Evolutionary conservation across 2,888 invertebrate species (phyloP), one percentile per base, ranked within the genome.

Genomic region (Patella pellucida): DNA sequence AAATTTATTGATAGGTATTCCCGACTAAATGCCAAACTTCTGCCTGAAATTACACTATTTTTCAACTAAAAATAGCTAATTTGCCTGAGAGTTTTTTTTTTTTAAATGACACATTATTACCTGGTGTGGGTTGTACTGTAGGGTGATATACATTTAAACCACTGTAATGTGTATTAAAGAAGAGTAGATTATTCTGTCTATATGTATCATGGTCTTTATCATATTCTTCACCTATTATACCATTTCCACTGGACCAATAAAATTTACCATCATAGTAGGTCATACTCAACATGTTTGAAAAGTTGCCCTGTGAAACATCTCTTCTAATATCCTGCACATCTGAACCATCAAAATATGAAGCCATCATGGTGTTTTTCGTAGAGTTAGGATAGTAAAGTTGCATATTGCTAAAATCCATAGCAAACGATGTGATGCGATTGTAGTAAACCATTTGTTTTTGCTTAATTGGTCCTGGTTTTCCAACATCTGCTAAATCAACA

Each of bases 171-270:
- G 91, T 91, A 80, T 92, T 91, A 41, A 84, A 91, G 87, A 86
- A 85, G 41, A 88, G 83, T 23, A 91, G 83, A 74, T 92, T 92
- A 88, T 95, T 96, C 87, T 96, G 96, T 86, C 94, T 95, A 87
- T 95, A 96, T 86, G 93, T 94, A 81, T 95, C 93, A 73, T 93
- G 93, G 69, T 92, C 93, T 0, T 92, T 85, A 94, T 95, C 86
- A 88, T 95, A 95, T 86, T 95, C 96, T 90, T 97, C 97, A 16
- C 94, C 94, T 69, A 95, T 92, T 80, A 96, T 94, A 86, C 94
- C 94, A 73, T 93, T 92, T 0, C 95, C 96, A 86, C 95, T 95
- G 0, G 96, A 96, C 96, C 96, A 97, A 88, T 95, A 96, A 88
- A 96, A 96, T 15, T 95, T 92, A 11, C 95, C 95, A 86, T 95